These are phyloP conservation scores for Bimastos eiseni DNA, from an alignment of 2,888 invertebrate species.

Conservation along the genomic window DNA sequence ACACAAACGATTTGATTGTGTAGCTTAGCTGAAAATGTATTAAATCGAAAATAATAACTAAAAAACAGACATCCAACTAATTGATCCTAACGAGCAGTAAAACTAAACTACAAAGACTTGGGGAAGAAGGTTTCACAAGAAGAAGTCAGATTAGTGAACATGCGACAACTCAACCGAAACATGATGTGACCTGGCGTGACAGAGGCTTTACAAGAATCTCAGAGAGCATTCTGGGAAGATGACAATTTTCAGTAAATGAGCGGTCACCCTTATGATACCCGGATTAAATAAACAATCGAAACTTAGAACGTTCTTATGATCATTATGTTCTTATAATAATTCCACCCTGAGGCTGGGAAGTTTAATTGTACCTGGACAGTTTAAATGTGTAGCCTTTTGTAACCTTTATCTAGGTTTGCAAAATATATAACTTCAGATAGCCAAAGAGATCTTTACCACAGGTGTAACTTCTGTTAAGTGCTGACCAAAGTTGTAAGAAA, in stretches of 20 bases:
- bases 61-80: not conserved
- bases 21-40: not conserved
- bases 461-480: not conserved
- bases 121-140: not conserved
- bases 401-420: not conserved
- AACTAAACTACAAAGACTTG: not conserved
- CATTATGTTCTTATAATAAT: not conserved
- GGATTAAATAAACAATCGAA: not conserved
- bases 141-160: not conserved
- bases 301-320: not conserved
- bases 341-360: not conserved
- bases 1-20: not conserved
- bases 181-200: not conserved
- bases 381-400: not conserved
- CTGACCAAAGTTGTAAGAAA: not conserved
- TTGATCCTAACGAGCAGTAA: not conserved
- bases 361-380: not conserved
- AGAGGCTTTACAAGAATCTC: not conserved
- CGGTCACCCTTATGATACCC: no score
- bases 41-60: not conserved
- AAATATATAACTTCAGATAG: not conserved
- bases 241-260: not conserved
- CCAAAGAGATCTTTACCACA: not conserved
- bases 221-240: not conserved
- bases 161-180: not conserved